Conservation (phyloP, 2,113 vertebrate genomes). For the Xyrauchen texanus region DNA sequence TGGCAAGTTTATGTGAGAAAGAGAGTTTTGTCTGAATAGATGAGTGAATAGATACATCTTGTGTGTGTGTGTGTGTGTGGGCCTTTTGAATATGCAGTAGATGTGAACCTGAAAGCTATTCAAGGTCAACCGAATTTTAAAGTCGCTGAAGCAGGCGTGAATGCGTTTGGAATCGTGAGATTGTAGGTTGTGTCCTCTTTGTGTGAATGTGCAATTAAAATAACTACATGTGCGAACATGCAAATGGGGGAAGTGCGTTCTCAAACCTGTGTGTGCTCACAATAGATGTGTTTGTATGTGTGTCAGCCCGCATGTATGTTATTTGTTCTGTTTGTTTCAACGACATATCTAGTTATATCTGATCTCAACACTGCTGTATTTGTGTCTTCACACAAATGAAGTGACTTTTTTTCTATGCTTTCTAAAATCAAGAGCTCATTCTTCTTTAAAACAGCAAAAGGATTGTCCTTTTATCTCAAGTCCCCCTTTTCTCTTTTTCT, state of each 20-base stretch:
- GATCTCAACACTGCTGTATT: not conserved
- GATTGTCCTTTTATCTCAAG: not conserved
- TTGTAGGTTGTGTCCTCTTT: slow-evolving; percentile 7
- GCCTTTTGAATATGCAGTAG: slow-evolving; percentile 55
- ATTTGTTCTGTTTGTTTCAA: not conserved
- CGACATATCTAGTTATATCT: not conserved
- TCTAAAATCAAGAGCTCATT: not conserved
- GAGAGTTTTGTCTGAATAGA: too few relatives aligned
- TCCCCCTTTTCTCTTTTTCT: not conserved
- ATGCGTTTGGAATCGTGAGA: slow-evolving; percentile 9
- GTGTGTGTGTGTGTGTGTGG: too few relatives aligned
- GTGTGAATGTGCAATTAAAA: too few relatives aligned
- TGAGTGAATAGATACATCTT: too few relatives aligned
- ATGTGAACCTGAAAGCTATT: slow-evolving; percentile 38
- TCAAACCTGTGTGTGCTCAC: not conserved
- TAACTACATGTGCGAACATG: slow-evolving; percentile 6
- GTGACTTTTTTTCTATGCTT: not conserved
- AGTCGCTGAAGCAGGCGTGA: slow-evolving; percentile 9
- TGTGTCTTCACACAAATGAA: not conserved
- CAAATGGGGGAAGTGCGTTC: not conserved
- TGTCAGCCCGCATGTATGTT: slow-evolving; percentile 2
- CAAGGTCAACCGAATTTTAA: slow-evolving; percentile 45
- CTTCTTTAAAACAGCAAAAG: slow-evolving; percentile 15
- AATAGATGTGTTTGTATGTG: not conserved
- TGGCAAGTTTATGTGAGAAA: not conserved